phyloP scores from a whole-genome alignment of 2,113 vertebrate species.

The Garra rufa region DNA sequence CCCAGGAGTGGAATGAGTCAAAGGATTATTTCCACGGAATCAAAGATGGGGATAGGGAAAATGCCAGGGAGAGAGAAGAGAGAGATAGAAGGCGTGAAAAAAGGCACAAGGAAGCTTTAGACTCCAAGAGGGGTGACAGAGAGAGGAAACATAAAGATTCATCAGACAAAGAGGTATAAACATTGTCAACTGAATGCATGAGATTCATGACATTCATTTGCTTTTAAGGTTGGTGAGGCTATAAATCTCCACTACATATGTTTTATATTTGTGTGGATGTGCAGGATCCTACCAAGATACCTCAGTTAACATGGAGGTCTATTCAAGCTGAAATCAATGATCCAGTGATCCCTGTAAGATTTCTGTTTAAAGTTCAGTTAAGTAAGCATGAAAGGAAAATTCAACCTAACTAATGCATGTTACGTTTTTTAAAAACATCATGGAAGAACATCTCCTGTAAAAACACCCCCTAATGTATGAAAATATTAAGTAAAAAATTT shows the following conservation, averaged over 20 bases:
- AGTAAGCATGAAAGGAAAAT: neutral
- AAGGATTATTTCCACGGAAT: slow-evolving; percentile 62
- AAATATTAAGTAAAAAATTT: too few species aligned
- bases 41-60: slow-evolving; percentile 65
- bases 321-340: slow-evolving; percentile 50
- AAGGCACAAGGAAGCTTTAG: slow-evolving; percentile 57
- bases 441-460: too few species aligned
- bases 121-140: slow-evolving; percentile 44
- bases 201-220: neutral
- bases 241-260: neutral
- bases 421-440: too few species aligned
- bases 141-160: slow-evolving; percentile 36
- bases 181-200: neutral
- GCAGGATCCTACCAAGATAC: slow-evolving; percentile 50
- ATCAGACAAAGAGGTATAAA: slow-evolving; percentile 70
- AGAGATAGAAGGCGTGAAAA: slow-evolving; percentile 64
- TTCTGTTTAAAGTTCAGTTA: neutral
- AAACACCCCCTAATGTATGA: too few species aligned
- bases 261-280: slow-evolving; percentile 12
- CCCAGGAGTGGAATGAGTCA: slow-evolving; percentile 41
- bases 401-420: neutral
- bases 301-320: slow-evolving; percentile 34
- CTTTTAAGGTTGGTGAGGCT: slow-evolving; percentile 5
- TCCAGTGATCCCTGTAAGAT: slow-evolving; percentile 63
- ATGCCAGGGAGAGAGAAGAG: slow-evolving; percentile 64